phyloP scores from a whole-genome alignment of 1,140 invertebrate genomes.

The Cyrtorhinus lividipennis region DNA sequence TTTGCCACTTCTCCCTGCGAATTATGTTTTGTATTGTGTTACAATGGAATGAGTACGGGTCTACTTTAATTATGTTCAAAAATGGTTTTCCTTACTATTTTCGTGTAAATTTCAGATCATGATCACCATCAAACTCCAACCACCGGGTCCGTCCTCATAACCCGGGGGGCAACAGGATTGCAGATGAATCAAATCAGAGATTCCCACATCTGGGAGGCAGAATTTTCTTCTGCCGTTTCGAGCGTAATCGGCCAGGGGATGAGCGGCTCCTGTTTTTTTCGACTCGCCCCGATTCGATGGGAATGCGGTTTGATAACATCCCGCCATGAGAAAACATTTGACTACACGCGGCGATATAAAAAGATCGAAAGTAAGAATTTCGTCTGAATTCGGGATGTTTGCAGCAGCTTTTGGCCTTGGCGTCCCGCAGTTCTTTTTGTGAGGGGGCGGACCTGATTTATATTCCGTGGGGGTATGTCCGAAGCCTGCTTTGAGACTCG shows the following conservation, averaged over 20 bases:
- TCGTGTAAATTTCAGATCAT: slow-evolving; percentile 12
- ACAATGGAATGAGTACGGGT: too few relatives aligned
- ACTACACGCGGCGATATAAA: slow-evolving; percentile 89
- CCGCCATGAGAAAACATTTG: slow-evolving; percentile 92
- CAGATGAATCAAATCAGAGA: slow-evolving; percentile 14
- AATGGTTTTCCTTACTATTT: too few relatives aligned
- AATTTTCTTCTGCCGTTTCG: slow-evolving; percentile 24
- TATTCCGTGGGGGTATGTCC: too few relatives aligned
- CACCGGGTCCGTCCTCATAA: slow-evolving; percentile 9
- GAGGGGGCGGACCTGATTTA: too few relatives aligned
- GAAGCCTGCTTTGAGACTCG: too few relatives aligned
- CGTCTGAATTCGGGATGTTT: too few relatives aligned
- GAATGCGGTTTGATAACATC: slow-evolving; percentile 86
- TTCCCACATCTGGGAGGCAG: slow-evolving; percentile 20
- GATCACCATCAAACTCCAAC: slow-evolving; percentile 26
- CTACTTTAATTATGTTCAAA: too few relatives aligned
- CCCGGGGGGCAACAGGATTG: slow-evolving; percentile 5
- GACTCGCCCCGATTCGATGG: slow-evolving; percentile 78
- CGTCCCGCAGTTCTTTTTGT: too few relatives aligned
- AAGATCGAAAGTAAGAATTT: slow-evolving; percentile 66
- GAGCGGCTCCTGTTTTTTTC: slow-evolving; percentile 18
- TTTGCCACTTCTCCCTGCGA: background rate
- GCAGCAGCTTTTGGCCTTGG: too few relatives aligned
- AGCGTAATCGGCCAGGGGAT: slow-evolving; percentile 22
- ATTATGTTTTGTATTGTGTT: background rate